A percentile compares a stretch with the other conserved stretches of the same genome.
Evolutionary conservation across 2,113 vertebrate species (phyloP).

Genomic region (Phoenicopterus ruber): DNA sequence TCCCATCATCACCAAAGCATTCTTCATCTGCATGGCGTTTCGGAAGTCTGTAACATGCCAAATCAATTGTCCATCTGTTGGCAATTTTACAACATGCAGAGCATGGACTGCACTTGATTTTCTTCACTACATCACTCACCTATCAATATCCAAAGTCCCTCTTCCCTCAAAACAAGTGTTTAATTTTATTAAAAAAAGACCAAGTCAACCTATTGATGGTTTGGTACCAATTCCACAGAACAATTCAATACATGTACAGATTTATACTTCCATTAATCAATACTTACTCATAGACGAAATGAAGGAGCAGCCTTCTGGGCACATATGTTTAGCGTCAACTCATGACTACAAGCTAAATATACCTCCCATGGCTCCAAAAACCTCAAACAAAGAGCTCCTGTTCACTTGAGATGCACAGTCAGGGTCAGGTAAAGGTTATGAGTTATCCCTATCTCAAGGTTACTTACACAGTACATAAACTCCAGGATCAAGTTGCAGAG

Average conservation of each 20-base stretch:
- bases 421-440: constrained; percentile 58
- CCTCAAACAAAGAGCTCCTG: constrained; percentile 68
- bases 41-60: neutral
- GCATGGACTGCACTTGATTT: neutral
- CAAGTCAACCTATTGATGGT: neutral
- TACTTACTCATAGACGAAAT: neutral
- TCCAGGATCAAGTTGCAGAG: constrained; percentile 59
- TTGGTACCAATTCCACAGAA: neutral
- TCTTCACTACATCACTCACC: neutral
- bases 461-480: constrained; percentile 51
- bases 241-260: neutral
- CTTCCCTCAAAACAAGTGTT: neutral
- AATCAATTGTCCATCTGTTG: neutral
- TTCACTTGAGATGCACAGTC: constrained; percentile 50
- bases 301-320: constrained; percentile 9
- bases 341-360: constrained; percentile 26
- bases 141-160: neutral
- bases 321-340: constrained; percentile 44
- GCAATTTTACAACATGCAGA: neutral
- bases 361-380: constrained; percentile 39
- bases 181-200: neutral
- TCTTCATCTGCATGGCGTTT: neutral
- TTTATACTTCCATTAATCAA: constrained; percentile 19
- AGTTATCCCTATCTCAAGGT: constrained; percentile 69
- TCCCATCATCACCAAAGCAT: neutral